A percentile compares a stretch with the other conserved stretches of the same genome.
phyloP scores from a whole-genome alignment of 1,140 invertebrate genomes.

The Eriocheir sinensis region DNA sequence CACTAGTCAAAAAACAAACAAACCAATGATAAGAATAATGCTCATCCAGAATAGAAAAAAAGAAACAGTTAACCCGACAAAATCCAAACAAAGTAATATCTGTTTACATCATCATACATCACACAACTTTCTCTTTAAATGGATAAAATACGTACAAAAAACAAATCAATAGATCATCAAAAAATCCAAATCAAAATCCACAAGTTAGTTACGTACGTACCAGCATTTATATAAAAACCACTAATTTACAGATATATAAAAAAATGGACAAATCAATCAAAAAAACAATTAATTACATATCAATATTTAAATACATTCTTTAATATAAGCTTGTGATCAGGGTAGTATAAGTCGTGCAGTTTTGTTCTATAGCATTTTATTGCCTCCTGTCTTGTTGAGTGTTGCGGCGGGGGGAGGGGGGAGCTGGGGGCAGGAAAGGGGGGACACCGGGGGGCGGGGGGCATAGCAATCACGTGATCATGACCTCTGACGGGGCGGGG shows the following conservation, averaged over 20 bases:
- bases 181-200: too few species aligned
- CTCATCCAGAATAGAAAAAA: background rate
- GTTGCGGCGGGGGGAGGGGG: background rate
- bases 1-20: background rate
- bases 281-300: background rate
- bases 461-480: conserved; percentile 28
- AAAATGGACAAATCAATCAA: background rate
- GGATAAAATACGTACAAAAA: background rate
- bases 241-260: background rate
- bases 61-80: background rate
- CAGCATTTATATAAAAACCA: background rate
- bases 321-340: background rate
- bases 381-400: conserved; percentile 14
- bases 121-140: background rate
- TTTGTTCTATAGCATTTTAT: background rate
- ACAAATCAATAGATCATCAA: too few species aligned
- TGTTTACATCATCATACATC: background rate
- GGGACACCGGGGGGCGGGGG: background rate
- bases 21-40: background rate
- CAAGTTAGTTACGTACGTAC: background rate
- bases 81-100: too few species aligned
- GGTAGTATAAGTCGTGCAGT: background rate
- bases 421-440: too few species aligned
- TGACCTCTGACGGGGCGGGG: background rate
- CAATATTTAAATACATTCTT: background rate